Conservation (phyloP, 2,113 vertebrate species). For the Pseudorasbora parva region DNA sequence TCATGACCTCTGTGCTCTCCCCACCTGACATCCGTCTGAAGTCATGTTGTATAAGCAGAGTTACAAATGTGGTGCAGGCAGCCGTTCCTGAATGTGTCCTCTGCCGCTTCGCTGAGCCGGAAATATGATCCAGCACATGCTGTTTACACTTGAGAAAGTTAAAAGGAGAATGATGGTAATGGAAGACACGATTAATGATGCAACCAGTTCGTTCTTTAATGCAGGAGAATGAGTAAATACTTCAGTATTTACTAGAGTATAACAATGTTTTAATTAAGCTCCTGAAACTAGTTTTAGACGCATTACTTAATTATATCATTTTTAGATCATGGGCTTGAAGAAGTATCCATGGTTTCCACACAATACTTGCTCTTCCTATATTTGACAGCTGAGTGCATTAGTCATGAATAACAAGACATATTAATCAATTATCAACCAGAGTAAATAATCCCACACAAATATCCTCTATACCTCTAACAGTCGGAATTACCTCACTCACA, state of each 20-base stretch:
- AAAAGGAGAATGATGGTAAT: neutral
- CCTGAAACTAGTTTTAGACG: neutral
- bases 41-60: constrained; percentile 19
- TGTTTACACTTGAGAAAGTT: constrained; percentile 10
- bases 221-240: neutral
- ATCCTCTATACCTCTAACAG: neutral
- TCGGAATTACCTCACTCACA: neutral
- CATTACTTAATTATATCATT: neutral
- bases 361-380: neutral
- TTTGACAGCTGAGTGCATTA: neutral
- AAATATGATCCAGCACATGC: constrained; percentile 16
- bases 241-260: neutral
- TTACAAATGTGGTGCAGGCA: neutral
- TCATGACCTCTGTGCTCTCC: neutral
- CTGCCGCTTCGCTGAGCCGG: neutral
- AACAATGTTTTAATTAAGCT: neutral
- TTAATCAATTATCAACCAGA: neutral
- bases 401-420: constrained; percentile 5
- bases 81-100: neutral
- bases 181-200: neutral
- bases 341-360: neutral
- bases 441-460: constrained; percentile 25
- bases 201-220: neutral
- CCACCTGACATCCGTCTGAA: neutral
- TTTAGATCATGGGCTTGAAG: neutral